Conservation (phyloP, 2,888 invertebrate genomes). For the Nesidiocoris tenuis region DNA sequence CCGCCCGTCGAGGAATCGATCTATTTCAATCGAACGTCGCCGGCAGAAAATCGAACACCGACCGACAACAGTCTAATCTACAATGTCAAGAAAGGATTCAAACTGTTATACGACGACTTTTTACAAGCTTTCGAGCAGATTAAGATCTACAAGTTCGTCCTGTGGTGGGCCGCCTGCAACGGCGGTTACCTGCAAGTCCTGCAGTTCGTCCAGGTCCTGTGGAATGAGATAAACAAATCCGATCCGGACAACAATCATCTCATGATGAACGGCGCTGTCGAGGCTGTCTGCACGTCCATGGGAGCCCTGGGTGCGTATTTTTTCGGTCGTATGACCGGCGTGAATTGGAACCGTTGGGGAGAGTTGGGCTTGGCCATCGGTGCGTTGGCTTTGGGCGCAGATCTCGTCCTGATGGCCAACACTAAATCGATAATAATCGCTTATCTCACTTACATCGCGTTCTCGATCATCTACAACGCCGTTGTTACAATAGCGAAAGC, state of each 20-base stretch:
- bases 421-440: constrained; percentile 66
- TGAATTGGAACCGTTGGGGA: constrained; percentile 60
- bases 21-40: constrained; percentile 53
- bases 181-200: constrained; percentile 60
- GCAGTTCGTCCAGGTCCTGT: constrained; percentile 79
- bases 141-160: constrained; percentile 57
- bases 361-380: constrained; percentile 57
- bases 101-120: constrained; percentile 52
- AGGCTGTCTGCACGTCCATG: constrained; percentile 62
- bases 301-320: constrained; percentile 57
- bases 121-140: constrained; percentile 53
- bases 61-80: neutral
- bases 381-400: constrained; percentile 57
- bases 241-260: neutral
- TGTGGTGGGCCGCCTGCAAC: constrained; percentile 60
- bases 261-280: constrained; percentile 75
- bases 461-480: constrained; percentile 76
- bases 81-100: constrained; percentile 19
- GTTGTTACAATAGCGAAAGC: constrained; percentile 77
- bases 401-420: constrained; percentile 59
- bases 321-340: constrained; percentile 57
- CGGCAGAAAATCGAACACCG: neutral
- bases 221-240: constrained; percentile 63
- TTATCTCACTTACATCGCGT: constrained; percentile 72
- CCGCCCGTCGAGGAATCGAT: constrained; percentile 55